phyloP scores from a whole-genome alignment of 35 echinoderm and acorn worm species.

The Ptychodera flava region DNA sequence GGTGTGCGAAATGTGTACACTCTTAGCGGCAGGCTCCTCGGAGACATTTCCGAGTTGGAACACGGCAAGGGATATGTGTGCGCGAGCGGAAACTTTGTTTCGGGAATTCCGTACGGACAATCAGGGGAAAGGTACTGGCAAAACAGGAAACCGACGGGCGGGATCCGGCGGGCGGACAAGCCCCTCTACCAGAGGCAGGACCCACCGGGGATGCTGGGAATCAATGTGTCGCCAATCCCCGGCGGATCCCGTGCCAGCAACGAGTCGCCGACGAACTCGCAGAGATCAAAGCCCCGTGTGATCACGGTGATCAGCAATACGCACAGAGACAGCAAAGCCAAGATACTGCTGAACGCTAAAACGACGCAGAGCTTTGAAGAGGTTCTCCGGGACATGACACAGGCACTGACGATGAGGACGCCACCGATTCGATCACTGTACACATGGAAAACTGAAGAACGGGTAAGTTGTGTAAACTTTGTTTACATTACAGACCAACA shows the following conservation, averaged over 20 bases:
- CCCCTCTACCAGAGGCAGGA: slow-evolving; percentile 7
- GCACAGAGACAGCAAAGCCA: slow-evolving; percentile 64
- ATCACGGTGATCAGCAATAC: slow-evolving; percentile 85
- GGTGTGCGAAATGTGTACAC: slow-evolving; percentile 75
- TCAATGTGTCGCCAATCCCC: not conserved
- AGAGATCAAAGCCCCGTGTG: slow-evolving; percentile 49
- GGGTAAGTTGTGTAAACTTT: slow-evolving; percentile 48
- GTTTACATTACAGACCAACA: too few relatives aligned
- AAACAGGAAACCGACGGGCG: slow-evolving; percentile 42
- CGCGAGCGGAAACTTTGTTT: slow-evolving; percentile 73
- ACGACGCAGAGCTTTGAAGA: slow-evolving; percentile 89
- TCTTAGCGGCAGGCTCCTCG: slow-evolving; percentile 40
- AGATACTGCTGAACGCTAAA: slow-evolving; percentile 72
- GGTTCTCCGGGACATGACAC: slow-evolving; percentile 67
- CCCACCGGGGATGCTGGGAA: too few relatives aligned
- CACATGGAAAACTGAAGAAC: slow-evolving; percentile 88
- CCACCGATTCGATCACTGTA: slow-evolving; percentile 77
- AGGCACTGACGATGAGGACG: slow-evolving; percentile 58
- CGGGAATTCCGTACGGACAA: slow-evolving; percentile 67
- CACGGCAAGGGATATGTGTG: slow-evolving; percentile 92
- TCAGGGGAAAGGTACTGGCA: slow-evolving; percentile 54
- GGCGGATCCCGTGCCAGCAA: slow-evolving; percentile 7
- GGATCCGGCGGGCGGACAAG: slow-evolving; percentile 21
- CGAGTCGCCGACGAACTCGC: slow-evolving; percentile 15
- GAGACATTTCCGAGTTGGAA: slow-evolving; percentile 44